Conservation (phyloP, 2,113 vertebrate genomes). For the Phyllostomus discolor region DNA sequence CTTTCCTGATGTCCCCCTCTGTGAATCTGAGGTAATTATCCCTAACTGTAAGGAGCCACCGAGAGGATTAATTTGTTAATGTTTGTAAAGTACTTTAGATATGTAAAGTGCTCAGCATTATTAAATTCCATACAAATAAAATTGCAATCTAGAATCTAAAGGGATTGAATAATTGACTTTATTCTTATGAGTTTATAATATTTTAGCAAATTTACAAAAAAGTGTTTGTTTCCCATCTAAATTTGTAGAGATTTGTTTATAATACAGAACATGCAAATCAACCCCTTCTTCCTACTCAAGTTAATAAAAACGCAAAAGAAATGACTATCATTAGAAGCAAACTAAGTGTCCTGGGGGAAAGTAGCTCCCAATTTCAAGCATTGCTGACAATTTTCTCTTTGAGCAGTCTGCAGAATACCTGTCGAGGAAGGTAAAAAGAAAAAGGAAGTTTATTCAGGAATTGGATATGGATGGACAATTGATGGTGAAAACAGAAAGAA, state of each 20-base stretch:
- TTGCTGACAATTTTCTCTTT: not conserved
- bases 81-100: slow-evolving; percentile 61
- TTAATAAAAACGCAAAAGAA: slow-evolving; percentile 47
- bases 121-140: slow-evolving; percentile 65
- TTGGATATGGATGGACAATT: not conserved
- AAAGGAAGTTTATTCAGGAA: not conserved
- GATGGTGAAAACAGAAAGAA: not conserved
- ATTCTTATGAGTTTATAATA: slow-evolving; percentile 43
- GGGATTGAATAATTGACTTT: slow-evolving; percentile 61
- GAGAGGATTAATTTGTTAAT: slow-evolving; percentile 71
- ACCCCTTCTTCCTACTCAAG: not conserved
- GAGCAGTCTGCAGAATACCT: not conserved
- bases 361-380: not conserved
- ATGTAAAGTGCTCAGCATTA: slow-evolving; percentile 54
- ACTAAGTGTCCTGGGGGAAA: not conserved
- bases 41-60: slow-evolving; percentile 44
- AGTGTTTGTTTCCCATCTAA: not conserved
- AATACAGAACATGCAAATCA: slow-evolving; percentile 29
- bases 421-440: not conserved
- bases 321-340: slow-evolving; percentile 35
- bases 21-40: slow-evolving; percentile 58
- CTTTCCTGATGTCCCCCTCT: slow-evolving; percentile 50
- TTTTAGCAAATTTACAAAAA: slow-evolving; percentile 49
- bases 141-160: slow-evolving; percentile 51
- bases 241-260: slow-evolving; percentile 40